These are phyloP conservation scores for Henicopernis longicauda DNA, from an alignment of 2,113 vertebrate genomes.

Conservation along the genomic window DNA sequence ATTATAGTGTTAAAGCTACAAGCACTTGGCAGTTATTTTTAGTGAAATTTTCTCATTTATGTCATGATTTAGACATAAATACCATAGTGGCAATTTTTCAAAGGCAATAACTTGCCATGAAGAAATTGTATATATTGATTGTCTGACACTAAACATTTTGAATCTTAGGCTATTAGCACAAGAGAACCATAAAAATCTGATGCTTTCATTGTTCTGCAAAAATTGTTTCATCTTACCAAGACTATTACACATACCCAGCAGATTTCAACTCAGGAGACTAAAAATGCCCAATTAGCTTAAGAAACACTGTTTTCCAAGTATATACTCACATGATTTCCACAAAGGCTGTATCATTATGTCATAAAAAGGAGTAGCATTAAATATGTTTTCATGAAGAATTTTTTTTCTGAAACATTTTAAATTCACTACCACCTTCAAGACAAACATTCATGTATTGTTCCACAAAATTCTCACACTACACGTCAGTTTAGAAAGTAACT, in stretches of 20 bases:
- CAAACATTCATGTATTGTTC: not conserved
- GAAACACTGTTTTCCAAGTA: not conserved
- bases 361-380: not conserved
- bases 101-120: not conserved
- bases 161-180: not conserved
- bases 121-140: slow-evolving; percentile 7
- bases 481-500: not conserved
- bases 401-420: not conserved
- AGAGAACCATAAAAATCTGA: not conserved
- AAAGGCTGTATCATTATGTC: not conserved
- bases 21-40: not conserved
- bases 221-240: not conserved
- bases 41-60: not conserved
- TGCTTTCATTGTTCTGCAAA: not conserved
- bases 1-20: not conserved
- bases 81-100: not conserved
- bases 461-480: not conserved
- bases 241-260: not conserved
- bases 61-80: not conserved
- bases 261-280: not conserved
- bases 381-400: not conserved
- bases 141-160: not conserved
- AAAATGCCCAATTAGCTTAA: not conserved
- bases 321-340: not conserved
- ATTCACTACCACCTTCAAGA: not conserved